Evolutionary conservation across 2,888 invertebrate species (phyloP), one percentile per base, ranked within the genome.

Genomic region (Achlya flavicornis): DNA sequence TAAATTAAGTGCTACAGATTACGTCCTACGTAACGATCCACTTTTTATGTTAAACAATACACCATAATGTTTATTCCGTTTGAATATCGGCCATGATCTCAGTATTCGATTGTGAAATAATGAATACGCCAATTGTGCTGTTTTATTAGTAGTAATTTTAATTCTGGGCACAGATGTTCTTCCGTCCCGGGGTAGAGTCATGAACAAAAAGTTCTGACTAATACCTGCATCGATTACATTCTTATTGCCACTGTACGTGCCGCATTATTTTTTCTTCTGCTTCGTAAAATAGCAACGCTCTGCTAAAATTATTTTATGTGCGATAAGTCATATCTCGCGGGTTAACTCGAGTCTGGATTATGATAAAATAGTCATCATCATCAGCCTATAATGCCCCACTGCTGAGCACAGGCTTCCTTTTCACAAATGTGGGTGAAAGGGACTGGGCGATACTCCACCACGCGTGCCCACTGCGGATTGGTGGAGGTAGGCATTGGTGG

Each of bases 141-240:
- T 66, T 69, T 68, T 70, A 73, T 70, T 67, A 66, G 69, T 61
- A 61, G 63, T 64, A 64, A 63, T 63, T 61, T 64, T 61, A 63
- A 64, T 65, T 62, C 61, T 26, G 62, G 5, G 26, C 53, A 41
- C 60, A 41, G 38, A 41, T 41, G 57, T 19, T 33, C 19, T 16
- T 12, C 41, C 57, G 19, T 19, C 19, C 19, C 19, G 53, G 53
- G 53, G n/a, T 8, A 19, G 3, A 53, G 53, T 48, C 16, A 53
- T 10, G 53, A 53, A 53, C 53, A 53, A 53, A 46, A 53, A 53
- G 16, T 53, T 53, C 19, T 10, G 19, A 53, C 48, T 16, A 19
- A 19, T 53, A 53, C 53, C 53, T 53, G 53, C 53, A 53, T 53
- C 53, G 53, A 53, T 53, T 48, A 16, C n/a, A 48, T 48, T 53